A percentile compares a stretch with the other conserved stretches of the same genome.
Evolutionary conservation across 2,113 vertebrate genomes (phyloP).

Genomic region (Crypturellus undulatus): DNA sequence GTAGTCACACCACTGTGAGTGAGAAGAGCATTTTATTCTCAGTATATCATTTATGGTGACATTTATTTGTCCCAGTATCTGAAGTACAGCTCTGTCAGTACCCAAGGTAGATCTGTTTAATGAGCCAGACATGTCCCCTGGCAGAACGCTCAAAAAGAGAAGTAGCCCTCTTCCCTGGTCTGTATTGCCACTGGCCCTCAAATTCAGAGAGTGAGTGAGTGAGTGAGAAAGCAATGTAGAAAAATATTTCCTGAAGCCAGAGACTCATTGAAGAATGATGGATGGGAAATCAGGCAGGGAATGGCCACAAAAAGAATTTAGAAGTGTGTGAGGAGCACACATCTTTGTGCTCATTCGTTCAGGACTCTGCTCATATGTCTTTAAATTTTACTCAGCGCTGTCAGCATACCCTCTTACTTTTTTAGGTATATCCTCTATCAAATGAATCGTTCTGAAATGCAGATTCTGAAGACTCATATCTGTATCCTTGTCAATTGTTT

Average conservation of each 20-base stretch:
- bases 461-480: not conserved
- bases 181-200: not conserved
- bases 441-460: not conserved
- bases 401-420: not conserved
- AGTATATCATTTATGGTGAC: not conserved
- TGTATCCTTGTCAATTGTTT: not conserved
- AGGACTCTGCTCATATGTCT: too few relatives aligned
- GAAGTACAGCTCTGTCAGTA: not conserved
- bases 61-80: not conserved
- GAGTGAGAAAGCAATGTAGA: not conserved
- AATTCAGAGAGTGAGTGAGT: not conserved
- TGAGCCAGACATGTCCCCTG: too few relatives aligned
- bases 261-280: not conserved
- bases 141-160: not conserved
- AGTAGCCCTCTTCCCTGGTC: not conserved
- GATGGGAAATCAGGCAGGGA: not conserved
- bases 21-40: not conserved
- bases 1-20: not conserved
- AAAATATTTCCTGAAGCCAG: not conserved
- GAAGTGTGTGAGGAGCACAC: not conserved
- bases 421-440: not conserved
- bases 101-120: not conserved
- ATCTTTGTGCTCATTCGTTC: not conserved
- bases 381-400: not conserved
- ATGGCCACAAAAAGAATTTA: not conserved